Evolutionary conservation across 2,113 vertebrate genomes (phyloP).

Genomic region (Ovibos moschatus): DNA sequence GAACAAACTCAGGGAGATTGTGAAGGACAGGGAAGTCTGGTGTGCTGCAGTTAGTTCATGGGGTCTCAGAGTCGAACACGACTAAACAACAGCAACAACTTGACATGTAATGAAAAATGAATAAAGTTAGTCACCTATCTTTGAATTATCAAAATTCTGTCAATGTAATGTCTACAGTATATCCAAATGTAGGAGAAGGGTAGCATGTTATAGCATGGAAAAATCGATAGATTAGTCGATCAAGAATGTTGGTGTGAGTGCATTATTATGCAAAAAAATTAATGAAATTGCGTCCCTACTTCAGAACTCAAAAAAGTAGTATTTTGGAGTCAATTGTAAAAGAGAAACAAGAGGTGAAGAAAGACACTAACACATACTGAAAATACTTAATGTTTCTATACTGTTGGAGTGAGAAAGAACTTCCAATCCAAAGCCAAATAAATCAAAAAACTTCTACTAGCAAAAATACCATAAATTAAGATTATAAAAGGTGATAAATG

Average conservation of each 20-base stretch:
- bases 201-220: neutral
- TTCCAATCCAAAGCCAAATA: neutral
- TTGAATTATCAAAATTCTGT: neutral
- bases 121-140: neutral
- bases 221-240: neutral
- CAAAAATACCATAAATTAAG: neutral
- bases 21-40: neutral
- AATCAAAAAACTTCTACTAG: neutral
- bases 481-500: neutral
- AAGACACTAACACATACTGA: neutral
- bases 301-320: neutral
- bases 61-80: neutral
- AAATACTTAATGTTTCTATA: neutral
- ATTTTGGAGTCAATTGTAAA: neutral
- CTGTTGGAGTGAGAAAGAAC: neutral
- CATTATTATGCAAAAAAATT: neutral
- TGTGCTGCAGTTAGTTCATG: neutral
- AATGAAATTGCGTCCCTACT: neutral
- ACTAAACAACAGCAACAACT: neutral
- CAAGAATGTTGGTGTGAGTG: neutral
- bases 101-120: neutral
- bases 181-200: neutral
- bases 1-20: neutral
- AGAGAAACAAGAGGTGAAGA: neutral
- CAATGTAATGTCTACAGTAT: neutral